Base-by-base conservation (phyloP, 2,888 invertebrate genomes). In the Synergus umbraculus region DNA sequence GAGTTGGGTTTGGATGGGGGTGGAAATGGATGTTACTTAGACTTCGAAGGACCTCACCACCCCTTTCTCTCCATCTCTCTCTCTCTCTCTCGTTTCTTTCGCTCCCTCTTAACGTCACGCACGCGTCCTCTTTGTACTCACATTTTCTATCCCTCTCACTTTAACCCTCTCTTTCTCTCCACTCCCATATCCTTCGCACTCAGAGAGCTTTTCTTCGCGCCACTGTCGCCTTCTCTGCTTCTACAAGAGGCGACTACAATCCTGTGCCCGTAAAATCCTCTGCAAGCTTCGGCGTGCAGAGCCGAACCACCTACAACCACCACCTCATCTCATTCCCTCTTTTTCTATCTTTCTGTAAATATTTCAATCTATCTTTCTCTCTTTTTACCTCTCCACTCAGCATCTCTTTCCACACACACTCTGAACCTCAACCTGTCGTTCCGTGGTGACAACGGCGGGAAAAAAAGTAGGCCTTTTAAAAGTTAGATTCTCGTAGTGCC, bases 11-110 rank as follows among this genome's bases (percentile, higher is more conserved):
- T 76, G 83, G 79, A 76, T 78, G 82, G 83, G 85, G 86, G 84
- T 87, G 85, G 86, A 89, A 90, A 90, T 89, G 89, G 90, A 91
- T 90, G 90, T 89, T 89, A 88, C 90, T 88, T 88, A 87, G 88
- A 88, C 89, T 88, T 88, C 83, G 84, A 86, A 88, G 86, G 86
- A 84, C 84, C 84, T 87, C 85, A 81, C 81, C 78, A 83, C 67
- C 79, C 67, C 78, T 80, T 80, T 78, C 58, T 78, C 81, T 82
- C 76, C 76, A 73, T 78, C 66, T 82, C 69, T 10, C 76, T 79
- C 37, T 41, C 76, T 78, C 37, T 41, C 76, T 65, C 76, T 73
- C 81, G 81, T 54, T 65, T 78, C 49, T 58, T 66, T 81, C 79
- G 69, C 80, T 80, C 76, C 76, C 77, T 76, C 76, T 65, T 65